Conservation (phyloP, 2,888 invertebrate genomes). For the Drosophila anceps region DNA sequence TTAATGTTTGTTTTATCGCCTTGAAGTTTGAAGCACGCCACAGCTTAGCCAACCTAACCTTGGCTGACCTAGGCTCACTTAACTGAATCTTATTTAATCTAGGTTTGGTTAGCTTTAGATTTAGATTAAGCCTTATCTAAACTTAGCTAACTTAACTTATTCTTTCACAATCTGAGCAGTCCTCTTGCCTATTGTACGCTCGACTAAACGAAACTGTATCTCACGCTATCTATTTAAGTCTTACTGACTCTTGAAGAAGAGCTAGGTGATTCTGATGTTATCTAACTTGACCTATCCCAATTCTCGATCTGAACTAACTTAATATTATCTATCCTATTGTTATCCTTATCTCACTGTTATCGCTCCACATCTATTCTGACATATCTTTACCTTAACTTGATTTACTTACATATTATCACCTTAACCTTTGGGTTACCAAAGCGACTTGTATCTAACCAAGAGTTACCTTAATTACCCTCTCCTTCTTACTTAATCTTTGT, state of each 20-base stretch:
- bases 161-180: no score
- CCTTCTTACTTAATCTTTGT: no score
- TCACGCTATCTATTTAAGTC: no score
- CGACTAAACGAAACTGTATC: no score
- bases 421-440: background rate
- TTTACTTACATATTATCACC: background rate
- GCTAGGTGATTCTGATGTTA: background rate
- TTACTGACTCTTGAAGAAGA: background rate
- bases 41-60: background rate
- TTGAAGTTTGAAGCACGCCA: background rate
- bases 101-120: no score
- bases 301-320: no score
- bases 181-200: no score
- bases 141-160: background rate
- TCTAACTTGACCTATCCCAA: background rate
- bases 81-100: background rate
- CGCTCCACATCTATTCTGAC: no score
- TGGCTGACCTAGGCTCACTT: background rate
- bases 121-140: background rate
- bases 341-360: background rate
- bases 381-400: background rate
- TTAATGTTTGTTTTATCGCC: background rate
- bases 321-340: background rate
- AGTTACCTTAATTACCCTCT: no score
- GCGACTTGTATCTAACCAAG: background rate